A percentile compares a stretch with the other conserved stretches of the same genome.
Evolutionary conservation across 1,140 invertebrate species (phyloP).

Genomic region (Aporrectodea caliginosa): DNA sequence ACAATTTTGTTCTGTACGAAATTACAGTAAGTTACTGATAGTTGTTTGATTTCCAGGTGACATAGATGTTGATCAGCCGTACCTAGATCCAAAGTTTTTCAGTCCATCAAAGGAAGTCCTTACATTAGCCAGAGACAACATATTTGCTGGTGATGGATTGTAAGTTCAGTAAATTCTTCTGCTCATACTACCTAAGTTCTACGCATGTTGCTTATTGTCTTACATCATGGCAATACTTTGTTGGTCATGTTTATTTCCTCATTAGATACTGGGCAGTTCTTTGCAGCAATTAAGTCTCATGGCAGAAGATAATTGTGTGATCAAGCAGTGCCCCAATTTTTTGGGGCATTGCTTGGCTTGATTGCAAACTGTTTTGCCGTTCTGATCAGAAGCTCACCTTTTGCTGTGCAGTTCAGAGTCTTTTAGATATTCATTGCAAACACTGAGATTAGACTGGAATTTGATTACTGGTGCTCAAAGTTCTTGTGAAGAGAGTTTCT

Average conservation of each 20-base stretch:
- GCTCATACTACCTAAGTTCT: not conserved
- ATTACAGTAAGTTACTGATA: too few species aligned
- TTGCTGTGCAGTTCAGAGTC: too few species aligned
- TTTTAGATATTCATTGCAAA: too few species aligned
- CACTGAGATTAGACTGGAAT: too few species aligned
- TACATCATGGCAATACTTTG: slow-evolving; percentile 32
- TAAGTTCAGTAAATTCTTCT: not conserved
- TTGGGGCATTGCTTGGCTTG: too few species aligned
- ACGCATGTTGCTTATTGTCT: slow-evolving; percentile 2
- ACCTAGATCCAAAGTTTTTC: slow-evolving; percentile 72
- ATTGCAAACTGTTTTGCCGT: too few species aligned
- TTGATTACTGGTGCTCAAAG: too few species aligned
- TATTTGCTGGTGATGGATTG: not conserved
- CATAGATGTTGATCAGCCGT: slow-evolving; percentile 74
- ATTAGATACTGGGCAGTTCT: not conserved
- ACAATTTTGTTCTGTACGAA: too few species aligned
- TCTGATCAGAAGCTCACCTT: too few species aligned
- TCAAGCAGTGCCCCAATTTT: too few species aligned
- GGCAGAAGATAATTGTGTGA: too few species aligned
- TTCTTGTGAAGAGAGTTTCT: too few species aligned
- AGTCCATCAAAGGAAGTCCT: slow-evolving; percentile 61
- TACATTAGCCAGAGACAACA: slow-evolving; percentile 19
- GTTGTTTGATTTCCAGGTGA: slow-evolving; percentile 64
- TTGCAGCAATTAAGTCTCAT: not conserved
- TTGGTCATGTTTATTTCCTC: slow-evolving; percentile 27